These are phyloP conservation scores for Panurus biarmicus DNA, from an alignment of 2,113 vertebrate species.

Conservation along the genomic window DNA sequence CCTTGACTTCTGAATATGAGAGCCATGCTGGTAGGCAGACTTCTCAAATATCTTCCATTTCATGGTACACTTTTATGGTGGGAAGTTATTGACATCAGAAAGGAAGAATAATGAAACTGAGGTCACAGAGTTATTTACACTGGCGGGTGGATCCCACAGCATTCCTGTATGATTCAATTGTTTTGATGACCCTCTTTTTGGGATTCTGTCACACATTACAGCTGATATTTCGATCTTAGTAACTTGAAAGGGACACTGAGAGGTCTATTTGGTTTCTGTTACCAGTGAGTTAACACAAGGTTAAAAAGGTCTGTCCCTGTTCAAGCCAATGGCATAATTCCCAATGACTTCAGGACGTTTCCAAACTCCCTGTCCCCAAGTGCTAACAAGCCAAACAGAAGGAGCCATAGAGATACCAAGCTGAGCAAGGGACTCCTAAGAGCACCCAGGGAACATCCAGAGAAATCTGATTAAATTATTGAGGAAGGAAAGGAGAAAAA, in stretches of 20 bases:
- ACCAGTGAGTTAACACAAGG: conserved; percentile 1
- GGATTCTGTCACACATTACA: conserved; percentile 47
- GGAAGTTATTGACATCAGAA: conserved; percentile 48
- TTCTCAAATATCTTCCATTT: conserved; percentile 30
- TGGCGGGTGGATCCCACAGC: conserved; percentile 43
- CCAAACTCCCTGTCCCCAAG: neutral
- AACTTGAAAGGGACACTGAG: conserved; percentile 29
- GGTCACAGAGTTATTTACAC: conserved; percentile 56
- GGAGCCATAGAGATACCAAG: neutral
- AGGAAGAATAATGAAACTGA: conserved; percentile 45
- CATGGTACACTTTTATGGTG: conserved; percentile 38
- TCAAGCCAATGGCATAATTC: neutral
- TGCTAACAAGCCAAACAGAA: neutral
- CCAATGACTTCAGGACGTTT: neutral
- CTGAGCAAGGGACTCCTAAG: neutral
- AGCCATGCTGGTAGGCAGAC: neutral
- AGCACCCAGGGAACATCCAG: neutral
- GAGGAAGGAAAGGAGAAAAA: neutral
- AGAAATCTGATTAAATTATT: neutral
- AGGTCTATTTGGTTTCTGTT: conserved; percentile 35
- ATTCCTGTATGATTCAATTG: conserved; percentile 45
- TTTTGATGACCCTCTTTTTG: conserved; percentile 54
- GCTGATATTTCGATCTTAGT: conserved; percentile 42
- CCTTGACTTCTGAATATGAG: neutral
- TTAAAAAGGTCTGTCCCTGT: neutral